Evolutionary conservation across 2,113 vertebrate genomes (phyloP).

Genomic region (Seriola aureovittata): DNA sequence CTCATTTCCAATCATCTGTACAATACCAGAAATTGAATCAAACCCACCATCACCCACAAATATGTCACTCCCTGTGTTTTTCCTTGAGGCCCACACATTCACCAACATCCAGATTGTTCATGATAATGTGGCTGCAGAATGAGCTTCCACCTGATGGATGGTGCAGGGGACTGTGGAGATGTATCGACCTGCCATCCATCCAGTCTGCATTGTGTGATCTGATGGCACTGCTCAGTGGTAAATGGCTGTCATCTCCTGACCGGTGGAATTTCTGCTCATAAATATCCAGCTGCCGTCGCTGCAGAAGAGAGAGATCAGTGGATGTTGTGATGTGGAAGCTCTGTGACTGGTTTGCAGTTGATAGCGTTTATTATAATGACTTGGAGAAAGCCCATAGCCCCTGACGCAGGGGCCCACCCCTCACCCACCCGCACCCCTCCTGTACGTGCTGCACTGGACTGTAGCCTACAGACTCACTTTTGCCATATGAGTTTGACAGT

Average conservation of each 20-base stretch:
- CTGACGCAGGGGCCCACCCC: background rate
- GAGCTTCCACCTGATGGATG: background rate
- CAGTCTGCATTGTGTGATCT: conserved; percentile 6
- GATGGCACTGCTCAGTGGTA: background rate
- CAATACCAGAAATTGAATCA: conserved; percentile 25
- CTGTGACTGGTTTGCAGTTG: conserved; percentile 14
- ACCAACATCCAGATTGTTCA: background rate
- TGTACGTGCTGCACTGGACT: conserved; percentile 38
- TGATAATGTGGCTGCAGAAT: conserved; percentile 15
- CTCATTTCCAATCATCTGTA: background rate
- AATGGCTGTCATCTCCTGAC: background rate
- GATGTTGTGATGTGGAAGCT: background rate
- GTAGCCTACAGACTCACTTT: conserved; percentile 57
- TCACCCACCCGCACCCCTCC: background rate
- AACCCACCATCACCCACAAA: background rate
- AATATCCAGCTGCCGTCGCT: background rate
- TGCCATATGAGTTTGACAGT: conserved; percentile 67
- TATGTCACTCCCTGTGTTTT: background rate
- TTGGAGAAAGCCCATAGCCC: conserved; percentile 45
- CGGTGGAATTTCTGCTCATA: background rate
- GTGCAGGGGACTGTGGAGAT: conserved; percentile 7
- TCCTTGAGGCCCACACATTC: background rate
- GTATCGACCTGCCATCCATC: conserved; percentile 16
- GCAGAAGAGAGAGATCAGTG: background rate
- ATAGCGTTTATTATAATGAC: conserved; percentile 20